Evolutionary conservation across 2,888 invertebrate species (phyloP), one percentile per base, ranked within the genome.

Genomic region (Pyrrhosoma nymphula): DNA sequence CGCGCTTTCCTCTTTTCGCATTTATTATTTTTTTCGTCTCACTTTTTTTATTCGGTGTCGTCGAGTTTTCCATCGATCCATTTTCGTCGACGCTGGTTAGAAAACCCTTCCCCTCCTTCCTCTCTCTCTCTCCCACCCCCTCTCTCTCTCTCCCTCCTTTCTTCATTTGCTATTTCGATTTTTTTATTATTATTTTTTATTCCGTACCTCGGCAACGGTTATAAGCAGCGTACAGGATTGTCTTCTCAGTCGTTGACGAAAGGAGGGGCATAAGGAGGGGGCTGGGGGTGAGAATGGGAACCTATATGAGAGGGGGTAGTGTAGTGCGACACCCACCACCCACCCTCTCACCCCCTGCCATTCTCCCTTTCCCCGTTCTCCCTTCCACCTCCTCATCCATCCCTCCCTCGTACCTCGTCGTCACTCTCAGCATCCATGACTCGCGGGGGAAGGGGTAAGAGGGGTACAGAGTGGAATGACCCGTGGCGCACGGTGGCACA

Each of bases 1-100:
- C 82, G n/a, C 35, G 82, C 30, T 82, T 82, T 82, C 35, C 82
- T 82, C 82, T 82, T 18, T 35, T 26, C 30, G 35, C 12, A 35
- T 47, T 35, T 35, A 35, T 35, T 35, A 82, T 35, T 82, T 35
- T 82, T 69, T 69, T 8, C 69, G 35, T 16, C 18, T 35, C n/a
- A 26, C 16, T 35, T 82, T 35, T 35, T 82, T 82, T 26, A 18
- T 82, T 82, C 35, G 30, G 82, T 82, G 82, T 82, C 82, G 82
- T 82, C 82, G 82, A 82, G 82, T 82, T 82, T 82, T 35, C 82
- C 82, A 82, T 82, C 82, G 82, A 82, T 82, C 82, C 82, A 82
- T 82, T 20, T 82, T 82, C 82, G 82, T 16, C 82, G 82, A 82
- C 82, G 82, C 8, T 82, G 82, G 82, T 30, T n/a, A 2, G 18